Evolutionary conservation across 2,888 invertebrate species (phyloP).

Genomic region (Ptychoptera contaminata): DNA sequence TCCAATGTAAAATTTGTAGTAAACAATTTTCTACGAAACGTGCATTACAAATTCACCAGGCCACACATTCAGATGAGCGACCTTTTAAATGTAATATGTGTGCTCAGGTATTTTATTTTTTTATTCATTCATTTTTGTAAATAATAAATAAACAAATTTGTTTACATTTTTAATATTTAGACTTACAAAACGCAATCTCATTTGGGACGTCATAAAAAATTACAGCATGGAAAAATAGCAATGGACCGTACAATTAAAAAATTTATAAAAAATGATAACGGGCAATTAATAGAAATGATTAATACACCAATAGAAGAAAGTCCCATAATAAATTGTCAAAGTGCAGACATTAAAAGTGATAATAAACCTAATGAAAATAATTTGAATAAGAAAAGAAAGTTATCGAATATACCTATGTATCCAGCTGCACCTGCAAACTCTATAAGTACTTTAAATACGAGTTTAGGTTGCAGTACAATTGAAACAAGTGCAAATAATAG

Average conservation of each 20-base stretch:
- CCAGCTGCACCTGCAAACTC: too few relatives aligned
- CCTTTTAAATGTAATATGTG: slow-evolving; percentile 29
- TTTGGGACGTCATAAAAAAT: slow-evolving; percentile 29
- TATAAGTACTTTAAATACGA: too few relatives aligned
- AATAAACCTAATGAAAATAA: too few relatives aligned
- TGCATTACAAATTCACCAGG: slow-evolving; percentile 27
- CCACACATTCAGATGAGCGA: slow-evolving; percentile 30
- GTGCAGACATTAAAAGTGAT: too few relatives aligned
- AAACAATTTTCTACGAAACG: slow-evolving; percentile 28
- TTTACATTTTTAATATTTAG: slow-evolving; percentile 7
- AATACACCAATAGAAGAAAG: too few relatives aligned
- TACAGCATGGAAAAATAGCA: slow-evolving; percentile 26
- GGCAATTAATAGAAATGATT: slow-evolving; percentile 11
- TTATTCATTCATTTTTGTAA: neutral
- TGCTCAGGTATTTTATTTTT: slow-evolving; percentile 21
- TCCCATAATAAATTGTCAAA: too few relatives aligned
- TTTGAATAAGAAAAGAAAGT: too few relatives aligned
- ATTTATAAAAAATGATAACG: slow-evolving; percentile 27
- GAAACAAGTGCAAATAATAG: too few relatives aligned
- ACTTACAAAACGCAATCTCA: slow-evolving; percentile 31
- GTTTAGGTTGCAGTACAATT: too few relatives aligned
- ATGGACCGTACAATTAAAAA: slow-evolving; percentile 26
- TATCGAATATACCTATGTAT: too few relatives aligned
- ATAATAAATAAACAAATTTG: too few relatives aligned
- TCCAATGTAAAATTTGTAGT: slow-evolving; percentile 28